Evolutionary conservation across 2,797 vertebrate species (phyloP).

Genomic region (Rhyacichthys aspro): DNA sequence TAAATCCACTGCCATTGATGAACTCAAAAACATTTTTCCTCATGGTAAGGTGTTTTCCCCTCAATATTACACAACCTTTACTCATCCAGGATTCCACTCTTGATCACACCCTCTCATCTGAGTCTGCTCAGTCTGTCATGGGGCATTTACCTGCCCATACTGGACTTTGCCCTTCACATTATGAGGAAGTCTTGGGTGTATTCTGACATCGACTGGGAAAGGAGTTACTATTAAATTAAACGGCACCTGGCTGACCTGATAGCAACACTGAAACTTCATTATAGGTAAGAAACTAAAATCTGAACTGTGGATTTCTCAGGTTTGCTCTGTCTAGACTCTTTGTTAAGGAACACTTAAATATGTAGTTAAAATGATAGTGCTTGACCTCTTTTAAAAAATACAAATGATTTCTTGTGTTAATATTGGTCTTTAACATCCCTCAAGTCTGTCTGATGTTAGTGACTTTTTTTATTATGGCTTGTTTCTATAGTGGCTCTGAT

Average conservation of each 20-base stretch:
- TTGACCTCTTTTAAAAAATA: too few relatives aligned
- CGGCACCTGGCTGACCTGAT: not conserved
- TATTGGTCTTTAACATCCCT: too few relatives aligned
- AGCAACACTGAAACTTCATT: not conserved
- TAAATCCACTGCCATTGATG: too few relatives aligned
- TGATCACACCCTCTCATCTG: slow-evolving; percentile 37
- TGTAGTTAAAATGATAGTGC: too few relatives aligned
- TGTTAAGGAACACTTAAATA: too few relatives aligned
- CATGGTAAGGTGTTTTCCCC: too few relatives aligned
- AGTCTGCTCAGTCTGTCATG: not conserved
- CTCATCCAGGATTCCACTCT: slow-evolving; percentile 21
- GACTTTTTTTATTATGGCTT: too few relatives aligned
- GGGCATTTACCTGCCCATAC: slow-evolving; percentile 9
- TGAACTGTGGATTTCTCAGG: not conserved
- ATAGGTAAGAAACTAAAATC: slow-evolving; percentile 41
- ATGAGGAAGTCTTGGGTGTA: slow-evolving; percentile 55
- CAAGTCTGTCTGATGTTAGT: too few relatives aligned
- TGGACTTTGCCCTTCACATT: slow-evolving; percentile 68
- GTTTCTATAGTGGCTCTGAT: too few relatives aligned
- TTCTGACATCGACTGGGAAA: slow-evolving; percentile 14
- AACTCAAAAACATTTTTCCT: too few relatives aligned
- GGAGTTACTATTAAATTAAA: slow-evolving; percentile 14
- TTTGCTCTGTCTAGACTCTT: not conserved
- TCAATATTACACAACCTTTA: too few relatives aligned
- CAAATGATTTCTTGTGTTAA: too few relatives aligned